Percentiles rank a stretch among this genome's conserved stretches.
These are phyloP conservation scores for Helogale parvula DNA, from an alignment of 2,113 vertebrate genomes.

Conservation along the genomic window DNA sequence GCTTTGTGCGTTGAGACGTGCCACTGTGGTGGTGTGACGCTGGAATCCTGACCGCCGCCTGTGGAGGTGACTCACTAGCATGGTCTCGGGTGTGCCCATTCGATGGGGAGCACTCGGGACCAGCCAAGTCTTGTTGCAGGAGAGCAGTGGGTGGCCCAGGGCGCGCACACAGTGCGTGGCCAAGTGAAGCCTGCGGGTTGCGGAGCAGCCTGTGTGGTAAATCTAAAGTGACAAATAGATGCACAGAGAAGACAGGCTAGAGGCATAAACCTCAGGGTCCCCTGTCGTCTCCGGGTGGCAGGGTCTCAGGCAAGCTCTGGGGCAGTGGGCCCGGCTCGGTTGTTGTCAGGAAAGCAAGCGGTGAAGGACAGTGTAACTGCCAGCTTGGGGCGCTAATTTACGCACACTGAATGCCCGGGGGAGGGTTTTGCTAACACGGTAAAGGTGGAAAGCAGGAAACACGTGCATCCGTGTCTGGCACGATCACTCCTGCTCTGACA, in stretches of 20 bases:
- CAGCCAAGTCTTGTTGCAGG: not conserved
- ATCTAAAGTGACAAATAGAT: not conserved
- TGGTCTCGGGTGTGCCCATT: not conserved
- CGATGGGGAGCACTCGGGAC: accelerated
- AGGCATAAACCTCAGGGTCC: accelerated
- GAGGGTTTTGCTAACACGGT: not conserved
- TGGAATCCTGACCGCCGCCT: accelerated
- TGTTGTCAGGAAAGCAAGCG: not conserved
- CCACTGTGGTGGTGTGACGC: too few species aligned
- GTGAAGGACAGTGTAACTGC: not conserved
- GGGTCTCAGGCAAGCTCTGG: not conserved
- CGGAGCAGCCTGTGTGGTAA: not conserved
- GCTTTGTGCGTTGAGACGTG: accelerated
- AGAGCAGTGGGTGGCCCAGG: not conserved
- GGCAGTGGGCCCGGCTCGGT: not conserved
- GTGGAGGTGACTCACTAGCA: not conserved
- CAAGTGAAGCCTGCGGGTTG: too few species aligned
- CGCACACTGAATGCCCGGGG: not conserved
- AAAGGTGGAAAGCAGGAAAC: not conserved
- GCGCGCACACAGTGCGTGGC: accelerated
- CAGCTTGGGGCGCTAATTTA: too few species aligned
- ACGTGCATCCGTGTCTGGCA: not conserved
- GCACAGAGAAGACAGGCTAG: not conserved
- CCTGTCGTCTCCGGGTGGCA: accelerated
- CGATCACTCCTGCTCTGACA: not conserved